These are phyloP conservation scores for Drosophila neoperkinsi DNA, from an alignment of 2,888 invertebrate species.

Conservation along the genomic window DNA sequence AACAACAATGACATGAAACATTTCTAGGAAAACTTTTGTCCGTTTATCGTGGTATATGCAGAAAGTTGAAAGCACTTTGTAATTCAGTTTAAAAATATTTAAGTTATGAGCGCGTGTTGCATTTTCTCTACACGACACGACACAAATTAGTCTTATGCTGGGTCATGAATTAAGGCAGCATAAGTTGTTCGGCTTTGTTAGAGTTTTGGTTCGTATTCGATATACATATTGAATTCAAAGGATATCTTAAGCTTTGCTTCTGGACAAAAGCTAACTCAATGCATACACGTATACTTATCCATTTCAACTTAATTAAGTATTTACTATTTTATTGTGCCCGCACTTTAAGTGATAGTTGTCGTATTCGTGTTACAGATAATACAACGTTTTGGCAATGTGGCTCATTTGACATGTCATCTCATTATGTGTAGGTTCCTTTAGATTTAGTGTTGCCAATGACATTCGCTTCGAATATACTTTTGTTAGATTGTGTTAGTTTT, in stretches of 20 bases:
- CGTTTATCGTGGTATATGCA: background rate
- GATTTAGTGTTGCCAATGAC: conserved; percentile 29
- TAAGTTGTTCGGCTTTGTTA: background rate
- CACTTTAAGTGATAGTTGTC: background rate
- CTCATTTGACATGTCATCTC: conserved; percentile 6
- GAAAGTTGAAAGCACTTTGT: background rate
- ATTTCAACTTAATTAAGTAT: background rate
- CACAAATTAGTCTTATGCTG: background rate
- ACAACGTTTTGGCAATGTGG: background rate
- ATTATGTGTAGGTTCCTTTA: background rate
- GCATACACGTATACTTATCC: background rate
- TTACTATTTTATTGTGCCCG: background rate
- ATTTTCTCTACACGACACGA: too few species aligned
- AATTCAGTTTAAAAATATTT: background rate
- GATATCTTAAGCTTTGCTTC: background rate
- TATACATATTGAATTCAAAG: background rate
- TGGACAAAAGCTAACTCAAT: too few species aligned
- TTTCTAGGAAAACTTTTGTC: background rate
- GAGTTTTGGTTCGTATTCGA: background rate
- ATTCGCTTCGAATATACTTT: conserved; percentile 28
- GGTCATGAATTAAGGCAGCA: background rate
- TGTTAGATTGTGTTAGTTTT: conserved; percentile 55
- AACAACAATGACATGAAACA: background rate
- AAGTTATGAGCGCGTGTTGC: background rate
- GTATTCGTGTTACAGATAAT: background rate